phyloP scores from a whole-genome alignment of 2,888 invertebrate species.

The Caenorhabditis sp. region DNA sequence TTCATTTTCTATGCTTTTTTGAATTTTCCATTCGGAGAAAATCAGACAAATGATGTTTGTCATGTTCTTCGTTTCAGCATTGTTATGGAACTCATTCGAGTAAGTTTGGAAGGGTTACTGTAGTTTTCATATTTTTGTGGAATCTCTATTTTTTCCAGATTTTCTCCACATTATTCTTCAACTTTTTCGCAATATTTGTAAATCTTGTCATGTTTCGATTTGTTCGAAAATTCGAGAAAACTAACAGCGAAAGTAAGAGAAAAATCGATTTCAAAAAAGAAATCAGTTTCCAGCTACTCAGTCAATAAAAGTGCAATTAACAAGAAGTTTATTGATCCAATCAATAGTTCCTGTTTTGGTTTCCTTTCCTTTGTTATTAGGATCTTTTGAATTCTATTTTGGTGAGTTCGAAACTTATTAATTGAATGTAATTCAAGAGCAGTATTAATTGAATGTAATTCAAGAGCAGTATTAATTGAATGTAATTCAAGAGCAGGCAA shows the following conservation, averaged over 20 bases:
- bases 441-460: too few species aligned
- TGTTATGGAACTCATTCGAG: constrained; percentile 29
- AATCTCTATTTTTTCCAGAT: constrained; percentile 18
- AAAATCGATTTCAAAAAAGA: background rate
- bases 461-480: too few species aligned
- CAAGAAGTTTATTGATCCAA: constrained; percentile 31
- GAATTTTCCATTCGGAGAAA: constrained; percentile 31
- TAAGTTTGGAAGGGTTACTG: too few species aligned
- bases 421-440: too few species aligned
- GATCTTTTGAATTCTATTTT: constrained; percentile 35
- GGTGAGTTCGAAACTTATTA: constrained; percentile 9
- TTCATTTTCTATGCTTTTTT: constrained; percentile 32
- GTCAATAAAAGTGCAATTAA: constrained; percentile 25
- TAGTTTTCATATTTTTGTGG: background rate
- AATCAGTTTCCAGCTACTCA: constrained; percentile 18
- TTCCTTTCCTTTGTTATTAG: constrained; percentile 24
- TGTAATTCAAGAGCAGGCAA: too few species aligned
- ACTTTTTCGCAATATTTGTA: constrained; percentile 25
- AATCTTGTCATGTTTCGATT: constrained; percentile 30
- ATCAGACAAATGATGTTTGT: constrained; percentile 30
- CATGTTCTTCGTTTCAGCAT: constrained; percentile 27
- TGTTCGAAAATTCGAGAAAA: constrained; percentile 27
- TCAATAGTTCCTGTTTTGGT: constrained; percentile 31
- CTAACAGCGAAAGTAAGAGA: constrained; percentile 18
- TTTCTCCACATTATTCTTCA: constrained; percentile 24